phyloP scores from a whole-genome alignment of 2,888 invertebrate genomes.

The Drosophila pegasa region DNA sequence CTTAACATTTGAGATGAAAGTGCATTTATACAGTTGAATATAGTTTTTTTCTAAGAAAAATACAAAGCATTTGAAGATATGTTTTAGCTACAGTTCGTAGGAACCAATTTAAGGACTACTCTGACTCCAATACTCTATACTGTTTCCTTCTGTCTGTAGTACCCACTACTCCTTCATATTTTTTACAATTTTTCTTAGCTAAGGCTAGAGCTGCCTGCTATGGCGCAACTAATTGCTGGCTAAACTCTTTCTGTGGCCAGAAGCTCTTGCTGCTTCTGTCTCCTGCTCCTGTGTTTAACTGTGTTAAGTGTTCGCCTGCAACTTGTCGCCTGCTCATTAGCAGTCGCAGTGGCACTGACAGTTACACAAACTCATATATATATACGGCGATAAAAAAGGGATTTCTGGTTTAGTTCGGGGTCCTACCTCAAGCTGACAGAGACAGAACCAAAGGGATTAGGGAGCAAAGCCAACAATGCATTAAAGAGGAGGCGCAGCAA shows the following conservation, averaged over 20 bases:
- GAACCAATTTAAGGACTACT: too few relatives aligned
- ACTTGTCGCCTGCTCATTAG: conserved; percentile 67
- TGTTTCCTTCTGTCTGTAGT: neutral
- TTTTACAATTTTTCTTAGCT: neutral
- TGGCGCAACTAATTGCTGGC: conserved; percentile 39
- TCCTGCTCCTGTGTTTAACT: conserved; percentile 7
- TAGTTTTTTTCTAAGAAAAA: too few relatives aligned
- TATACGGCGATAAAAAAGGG: conserved; percentile 21
- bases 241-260: conserved; percentile 17
- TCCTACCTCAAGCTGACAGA: conserved; percentile 57
- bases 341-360: conserved; percentile 27
- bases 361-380: neutral
- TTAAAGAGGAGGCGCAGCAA: conserved; percentile 40
- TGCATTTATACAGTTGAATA: too few relatives aligned
- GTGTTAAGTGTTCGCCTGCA: conserved; percentile 17
- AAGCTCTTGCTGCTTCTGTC: neutral
- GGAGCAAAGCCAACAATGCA: conserved; percentile 56
- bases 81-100: too few relatives aligned
- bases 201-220: conserved; percentile 18
- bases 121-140: too few relatives aligned
- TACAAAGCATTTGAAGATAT: too few relatives aligned
- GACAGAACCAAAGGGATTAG: conserved; percentile 53
- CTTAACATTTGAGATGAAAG: too few relatives aligned
- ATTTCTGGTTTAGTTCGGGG: conserved; percentile 25
- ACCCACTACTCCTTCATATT: neutral